These are phyloP conservation scores for Hemibagrus guttatus DNA, from an alignment of 2,797 vertebrate species.

Conservation along the genomic window DNA sequence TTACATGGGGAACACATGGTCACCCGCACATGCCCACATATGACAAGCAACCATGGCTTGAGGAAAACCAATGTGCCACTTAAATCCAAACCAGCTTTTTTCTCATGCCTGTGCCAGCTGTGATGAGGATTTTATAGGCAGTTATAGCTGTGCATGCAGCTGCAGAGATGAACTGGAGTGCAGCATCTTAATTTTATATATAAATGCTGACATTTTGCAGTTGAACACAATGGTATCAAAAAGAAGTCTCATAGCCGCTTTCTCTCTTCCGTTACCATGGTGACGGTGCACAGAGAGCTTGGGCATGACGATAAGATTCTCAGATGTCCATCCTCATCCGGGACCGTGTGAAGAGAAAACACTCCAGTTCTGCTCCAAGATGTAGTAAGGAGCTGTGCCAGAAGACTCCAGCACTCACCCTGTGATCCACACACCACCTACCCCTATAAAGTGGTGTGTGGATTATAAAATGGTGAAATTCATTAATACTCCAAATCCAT, in stretches of 20 bases:
- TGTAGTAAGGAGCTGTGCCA: background rate
- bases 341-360: background rate
- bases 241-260: constrained; percentile 9
- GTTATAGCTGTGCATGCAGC: background rate
- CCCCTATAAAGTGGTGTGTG: no score
- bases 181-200: background rate
- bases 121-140: background rate
- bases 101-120: background rate
- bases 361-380: background rate
- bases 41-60: background rate
- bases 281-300: constrained; percentile 23
- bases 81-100: background rate
- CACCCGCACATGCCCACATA: background rate
- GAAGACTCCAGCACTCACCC: background rate
- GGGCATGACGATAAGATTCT: background rate
- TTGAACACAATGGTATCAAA: constrained; percentile 5
- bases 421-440: background rate
- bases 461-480: background rate
- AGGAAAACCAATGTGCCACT: constrained; percentile 3
- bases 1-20: constrained; percentile 39
- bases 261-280: constrained; percentile 47
- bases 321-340: background rate
- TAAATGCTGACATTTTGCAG: background rate
- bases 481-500: background rate
- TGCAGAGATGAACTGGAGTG: background rate